Conservation (phyloP, 2,113 vertebrate species). For the Gobius niger region DNA sequence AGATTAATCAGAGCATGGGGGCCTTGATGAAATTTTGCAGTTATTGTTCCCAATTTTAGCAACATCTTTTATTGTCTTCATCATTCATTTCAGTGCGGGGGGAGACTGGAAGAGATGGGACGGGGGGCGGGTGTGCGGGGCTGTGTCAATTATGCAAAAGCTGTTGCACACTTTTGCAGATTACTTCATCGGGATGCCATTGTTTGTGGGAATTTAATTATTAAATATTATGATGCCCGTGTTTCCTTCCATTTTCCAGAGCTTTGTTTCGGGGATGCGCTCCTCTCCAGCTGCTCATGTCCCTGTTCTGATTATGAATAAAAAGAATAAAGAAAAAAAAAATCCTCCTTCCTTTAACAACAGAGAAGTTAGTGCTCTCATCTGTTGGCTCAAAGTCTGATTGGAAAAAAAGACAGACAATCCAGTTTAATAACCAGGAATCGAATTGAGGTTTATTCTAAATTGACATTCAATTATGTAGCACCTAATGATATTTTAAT, state of each 20-base stretch:
- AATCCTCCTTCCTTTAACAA: constrained; percentile 97
- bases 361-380: constrained; percentile 95
- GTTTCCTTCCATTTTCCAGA: constrained; percentile 90
- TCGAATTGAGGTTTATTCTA: constrained; percentile 98
- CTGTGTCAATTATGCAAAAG: constrained; percentile 99
- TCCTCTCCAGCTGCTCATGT: constrained; percentile 93
- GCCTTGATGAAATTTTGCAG: constrained; percentile 99
- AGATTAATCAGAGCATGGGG: constrained; percentile 98
- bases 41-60: constrained; percentile 99
- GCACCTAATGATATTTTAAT: constrained; percentile 99
- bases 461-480: constrained; percentile 99
- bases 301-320: constrained; percentile 13
- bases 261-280: constrained; percentile 91
- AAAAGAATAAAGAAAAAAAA: constrained; percentile 66
- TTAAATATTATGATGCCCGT: constrained; percentile 97
- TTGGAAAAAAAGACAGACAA: constrained; percentile 84
- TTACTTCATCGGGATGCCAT: constrained; percentile 94
- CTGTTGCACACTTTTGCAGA: constrained; percentile 93
- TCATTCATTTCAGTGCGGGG: constrained; percentile 83
- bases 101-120: constrained; percentile 78
- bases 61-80: constrained; percentile 99
- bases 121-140: constrained; percentile 22
- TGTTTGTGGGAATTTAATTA: constrained; percentile 98
- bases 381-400: constrained; percentile 86
- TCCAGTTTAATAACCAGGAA: constrained; percentile 96